Conservation (phyloP, 2,888 invertebrate genomes). For the Orchestes rusci region DNA sequence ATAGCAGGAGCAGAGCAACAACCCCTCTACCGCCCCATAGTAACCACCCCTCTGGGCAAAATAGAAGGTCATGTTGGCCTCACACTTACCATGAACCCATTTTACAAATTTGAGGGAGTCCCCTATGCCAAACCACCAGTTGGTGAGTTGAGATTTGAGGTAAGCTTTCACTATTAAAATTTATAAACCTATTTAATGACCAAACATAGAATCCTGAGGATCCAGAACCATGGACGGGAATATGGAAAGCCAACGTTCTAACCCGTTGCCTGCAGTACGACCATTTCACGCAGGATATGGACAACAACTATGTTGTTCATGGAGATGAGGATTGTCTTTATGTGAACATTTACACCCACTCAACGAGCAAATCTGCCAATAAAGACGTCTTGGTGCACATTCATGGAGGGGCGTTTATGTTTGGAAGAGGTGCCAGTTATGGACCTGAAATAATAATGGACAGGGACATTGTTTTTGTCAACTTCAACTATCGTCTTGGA, state of each 20-base stretch:
- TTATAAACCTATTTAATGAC: background rate
- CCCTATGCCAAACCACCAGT: conserved; percentile 29
- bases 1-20: no score
- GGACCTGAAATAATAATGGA: conserved; percentile 57
- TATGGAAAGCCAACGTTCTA: conserved; percentile 57
- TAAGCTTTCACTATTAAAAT: conserved; percentile 6
- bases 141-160: conserved; percentile 24
- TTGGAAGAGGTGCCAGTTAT: conserved; percentile 50
- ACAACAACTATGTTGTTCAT: conserved; percentile 24
- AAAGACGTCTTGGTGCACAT: conserved; percentile 59
- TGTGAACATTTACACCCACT: conserved; percentile 56
- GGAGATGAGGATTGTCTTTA: conserved; percentile 62
- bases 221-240: conserved; percentile 55
- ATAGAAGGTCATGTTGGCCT: conserved; percentile 21
- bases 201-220: conserved; percentile 43
- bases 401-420: conserved; percentile 66
- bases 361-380: conserved; percentile 39
- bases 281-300: conserved; percentile 28
- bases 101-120: conserved; percentile 37
- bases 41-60: conserved; percentile 20
- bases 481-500: conserved; percentile 65
- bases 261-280: conserved; percentile 41
- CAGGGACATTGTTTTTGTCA: conserved; percentile 57
- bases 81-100: conserved; percentile 37
- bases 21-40: no score